These are phyloP conservation scores for Campoplex capitator DNA, from an alignment of 2,888 invertebrate genomes.

Conservation along the genomic window DNA sequence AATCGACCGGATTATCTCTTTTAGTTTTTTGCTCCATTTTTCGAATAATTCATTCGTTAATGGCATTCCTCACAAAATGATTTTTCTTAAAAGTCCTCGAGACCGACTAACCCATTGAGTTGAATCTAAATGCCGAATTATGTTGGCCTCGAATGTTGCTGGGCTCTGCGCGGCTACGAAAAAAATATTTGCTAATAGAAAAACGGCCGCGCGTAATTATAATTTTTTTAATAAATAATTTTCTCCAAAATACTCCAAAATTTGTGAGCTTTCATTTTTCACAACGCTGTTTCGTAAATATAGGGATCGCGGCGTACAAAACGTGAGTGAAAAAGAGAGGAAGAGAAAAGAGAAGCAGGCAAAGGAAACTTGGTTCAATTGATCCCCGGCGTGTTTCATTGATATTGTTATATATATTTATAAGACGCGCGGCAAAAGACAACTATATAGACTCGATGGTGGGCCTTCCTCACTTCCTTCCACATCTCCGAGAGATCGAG, in stretches of 20 bases:
- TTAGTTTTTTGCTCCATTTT: neutral
- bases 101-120: too few species aligned
- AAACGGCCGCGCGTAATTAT: too few species aligned
- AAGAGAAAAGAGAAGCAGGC: conserved; percentile 6
- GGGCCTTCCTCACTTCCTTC: conserved; percentile 43
- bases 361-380: conserved; percentile 62
- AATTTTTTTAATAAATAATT: too few species aligned
- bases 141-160: too few species aligned
- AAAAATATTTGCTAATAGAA: too few species aligned
- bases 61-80: too few species aligned
- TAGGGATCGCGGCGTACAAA: neutral
- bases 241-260: neutral
- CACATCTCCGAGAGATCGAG: conserved; percentile 18
- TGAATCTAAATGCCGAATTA: too few species aligned
- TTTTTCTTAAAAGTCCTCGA: too few species aligned
- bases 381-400: conserved; percentile 71
- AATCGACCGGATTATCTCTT: neutral
- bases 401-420: conserved; percentile 81
- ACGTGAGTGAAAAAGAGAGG: neutral
- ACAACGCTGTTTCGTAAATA: neutral
- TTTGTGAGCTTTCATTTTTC: neutral
- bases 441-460: conserved; percentile 50
- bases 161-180: too few species aligned
- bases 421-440: conserved; percentile 79
- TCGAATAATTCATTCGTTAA: neutral